Base-by-base conservation (phyloP, 2,888 invertebrate genomes). In the Bedellia somnulentella region DNA sequence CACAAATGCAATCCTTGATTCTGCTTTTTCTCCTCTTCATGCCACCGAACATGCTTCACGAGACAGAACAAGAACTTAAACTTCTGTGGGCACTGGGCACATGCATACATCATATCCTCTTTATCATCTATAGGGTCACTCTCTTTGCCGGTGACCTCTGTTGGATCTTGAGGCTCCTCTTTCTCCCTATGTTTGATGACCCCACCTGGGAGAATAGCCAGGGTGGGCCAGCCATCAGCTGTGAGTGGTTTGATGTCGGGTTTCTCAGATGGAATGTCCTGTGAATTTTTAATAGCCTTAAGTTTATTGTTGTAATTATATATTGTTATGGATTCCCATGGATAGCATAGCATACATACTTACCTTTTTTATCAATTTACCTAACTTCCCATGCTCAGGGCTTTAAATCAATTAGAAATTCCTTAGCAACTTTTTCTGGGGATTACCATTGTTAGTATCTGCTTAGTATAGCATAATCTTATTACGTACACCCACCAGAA, bases 141-240 rank as follows among this genome's bases (percentile, higher is more conserved):
- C n/a, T n/a, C n/a, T n/a, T n/a, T n/a, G n/a, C n/a, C n/a, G n/a
- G n/a, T n/a, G n/a, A n/a, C n/a, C 30, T 35, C 40, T 9, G 26
- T 24, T 17, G 9, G 28, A 16, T 22, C 32, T 37, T 36, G 27
- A 3, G 21, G 22, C 1, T 32, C 32, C 6, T 27, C 17, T 6
- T 22, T 11, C 5, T 62, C 52, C 0, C 51, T 47, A 29, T 57
- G 53, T 30, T 64, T 67, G 29, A 73, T 71, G 1, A 71, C 66
- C 8, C 73, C 71, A 0, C 73, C 71, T 0, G 71, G 73, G 4
- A 67, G 36, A 31, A 73, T 71, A 45, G 71, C 71, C 28, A 73
- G 39, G 0, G 68, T 71, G 0, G 73, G 73, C 73, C 73, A 73
- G 32, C 59, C 58, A 2, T 57, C 55, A 0, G 54, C 48, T 2